These are phyloP conservation scores for Petrolisthes cinctipes DNA, from an alignment of 2,888 invertebrate genomes.

Conservation along the genomic window DNA sequence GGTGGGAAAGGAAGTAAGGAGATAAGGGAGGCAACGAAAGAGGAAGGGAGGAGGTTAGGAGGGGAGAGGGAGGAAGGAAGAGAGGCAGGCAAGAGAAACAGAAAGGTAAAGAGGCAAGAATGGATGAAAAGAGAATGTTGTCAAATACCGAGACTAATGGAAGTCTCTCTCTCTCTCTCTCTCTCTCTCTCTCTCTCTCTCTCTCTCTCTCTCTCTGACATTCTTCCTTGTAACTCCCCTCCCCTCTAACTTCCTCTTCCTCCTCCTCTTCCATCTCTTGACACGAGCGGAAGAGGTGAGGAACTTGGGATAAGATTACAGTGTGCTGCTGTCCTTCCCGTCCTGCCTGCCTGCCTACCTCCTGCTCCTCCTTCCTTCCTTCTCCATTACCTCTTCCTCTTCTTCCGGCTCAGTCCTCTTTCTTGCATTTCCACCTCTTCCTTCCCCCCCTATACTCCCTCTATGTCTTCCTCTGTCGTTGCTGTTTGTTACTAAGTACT, in stretches of 20 bases:
- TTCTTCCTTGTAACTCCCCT: background rate
- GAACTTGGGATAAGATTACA: background rate
- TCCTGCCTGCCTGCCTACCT: background rate
- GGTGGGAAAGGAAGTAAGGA: background rate
- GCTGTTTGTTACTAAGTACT: no score
- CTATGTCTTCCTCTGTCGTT: no score
- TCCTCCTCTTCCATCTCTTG: background rate
- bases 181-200: no score
- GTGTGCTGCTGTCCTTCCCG: background rate
- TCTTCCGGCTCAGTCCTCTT: no score
- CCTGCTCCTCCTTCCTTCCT: background rate
- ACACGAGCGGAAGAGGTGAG: background rate
- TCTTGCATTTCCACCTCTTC: no score
- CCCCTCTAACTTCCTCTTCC: background rate
- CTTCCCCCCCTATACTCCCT: no score
- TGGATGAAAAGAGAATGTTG: background rate
- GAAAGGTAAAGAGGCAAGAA: slow-evolving; percentile 1
- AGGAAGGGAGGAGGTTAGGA: background rate
- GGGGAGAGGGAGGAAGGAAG: background rate
- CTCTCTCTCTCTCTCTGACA: background rate
- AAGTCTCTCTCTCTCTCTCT: no score
- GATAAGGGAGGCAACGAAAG: background rate
- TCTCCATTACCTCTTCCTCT: background rate
- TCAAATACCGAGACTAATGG: no score
- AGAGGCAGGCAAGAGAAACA: background rate